Evolutionary conservation across 2,888 invertebrate species (phyloP).

Genomic region (Serripes groenlandicus): DNA sequence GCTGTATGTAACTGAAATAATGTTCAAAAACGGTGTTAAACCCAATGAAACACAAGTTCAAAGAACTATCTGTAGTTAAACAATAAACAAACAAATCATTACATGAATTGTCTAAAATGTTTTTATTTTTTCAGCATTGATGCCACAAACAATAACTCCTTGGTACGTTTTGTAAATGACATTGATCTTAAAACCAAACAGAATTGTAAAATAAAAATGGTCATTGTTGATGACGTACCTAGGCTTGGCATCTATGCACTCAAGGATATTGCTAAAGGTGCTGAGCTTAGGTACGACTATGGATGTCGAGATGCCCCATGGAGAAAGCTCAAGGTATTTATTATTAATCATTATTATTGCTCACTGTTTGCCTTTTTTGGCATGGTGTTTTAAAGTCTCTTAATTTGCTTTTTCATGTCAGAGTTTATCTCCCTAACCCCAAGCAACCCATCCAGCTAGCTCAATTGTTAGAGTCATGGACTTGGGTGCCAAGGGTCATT

Average conservation of each 20-base stretch:
- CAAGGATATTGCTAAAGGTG: not conserved
- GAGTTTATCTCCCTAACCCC: not conserved
- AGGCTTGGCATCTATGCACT: not conserved
- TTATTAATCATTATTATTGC: not conserved
- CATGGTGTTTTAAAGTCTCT: not conserved
- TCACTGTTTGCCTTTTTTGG: not conserved
- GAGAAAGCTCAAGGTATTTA: slow-evolving; percentile 2
- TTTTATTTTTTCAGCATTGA: slow-evolving; percentile 9
- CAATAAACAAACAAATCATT: no score
- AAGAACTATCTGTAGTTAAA: no score
- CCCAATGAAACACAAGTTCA: no score
- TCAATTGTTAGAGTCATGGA: not conserved
- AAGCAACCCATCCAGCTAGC: not conserved
- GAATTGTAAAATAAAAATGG: not conserved
- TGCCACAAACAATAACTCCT: not conserved
- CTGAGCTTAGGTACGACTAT: slow-evolving; percentile 2
- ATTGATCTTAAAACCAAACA: not conserved
- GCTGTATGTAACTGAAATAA: no score
- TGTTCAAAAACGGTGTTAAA: no score
- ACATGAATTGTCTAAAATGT: no score
- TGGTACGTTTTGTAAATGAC: not conserved
- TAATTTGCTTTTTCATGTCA: not conserved
- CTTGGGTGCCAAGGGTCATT: not conserved
- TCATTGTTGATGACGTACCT: not conserved
- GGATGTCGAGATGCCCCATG: not conserved